A percentile compares a stretch with the other conserved stretches of the same genome.
Evolutionary conservation across 2,797 vertebrate species (phyloP).

Genomic region (Diglossa cyanea): DNA sequence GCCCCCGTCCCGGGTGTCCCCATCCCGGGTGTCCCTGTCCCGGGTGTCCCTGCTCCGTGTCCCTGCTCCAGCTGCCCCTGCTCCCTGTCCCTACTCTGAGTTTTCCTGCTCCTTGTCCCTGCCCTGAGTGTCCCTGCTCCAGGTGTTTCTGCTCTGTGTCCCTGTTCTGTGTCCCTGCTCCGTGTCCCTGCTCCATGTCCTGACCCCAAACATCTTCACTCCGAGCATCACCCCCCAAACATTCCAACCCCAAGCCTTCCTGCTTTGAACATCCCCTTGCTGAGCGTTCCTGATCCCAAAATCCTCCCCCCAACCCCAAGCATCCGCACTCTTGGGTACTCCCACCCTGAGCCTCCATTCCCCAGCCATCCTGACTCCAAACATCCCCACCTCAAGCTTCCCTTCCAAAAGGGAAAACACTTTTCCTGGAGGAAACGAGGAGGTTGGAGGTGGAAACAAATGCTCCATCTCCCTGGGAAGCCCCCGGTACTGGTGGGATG

Average conservation of each 20-base stretch:
- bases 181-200: not conserved
- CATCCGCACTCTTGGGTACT: not conserved
- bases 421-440: not conserved
- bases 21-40: accelerated
- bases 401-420: not conserved
- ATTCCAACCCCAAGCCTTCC: not conserved
- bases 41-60: accelerated
- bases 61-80: not conserved
- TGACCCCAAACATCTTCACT: not conserved
- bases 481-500: accelerated
- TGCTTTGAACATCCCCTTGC: not conserved
- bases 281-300: not conserved
- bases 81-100: accelerated
- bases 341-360: not conserved
- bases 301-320: not conserved
- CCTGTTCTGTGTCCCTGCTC: too few relatives aligned
- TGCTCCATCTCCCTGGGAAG: not conserved
- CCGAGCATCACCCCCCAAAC: accelerated
- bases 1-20: not conserved
- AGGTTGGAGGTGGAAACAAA: not conserved
- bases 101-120: not conserved
- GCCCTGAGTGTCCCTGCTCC: not conserved
- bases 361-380: accelerated
- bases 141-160: not conserved
- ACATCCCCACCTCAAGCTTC: not conserved